Evolutionary conservation across 2,113 vertebrate genomes (phyloP), one percentile per base, ranked within the genome.

Genomic region (Oophaga pumilio): DNA sequence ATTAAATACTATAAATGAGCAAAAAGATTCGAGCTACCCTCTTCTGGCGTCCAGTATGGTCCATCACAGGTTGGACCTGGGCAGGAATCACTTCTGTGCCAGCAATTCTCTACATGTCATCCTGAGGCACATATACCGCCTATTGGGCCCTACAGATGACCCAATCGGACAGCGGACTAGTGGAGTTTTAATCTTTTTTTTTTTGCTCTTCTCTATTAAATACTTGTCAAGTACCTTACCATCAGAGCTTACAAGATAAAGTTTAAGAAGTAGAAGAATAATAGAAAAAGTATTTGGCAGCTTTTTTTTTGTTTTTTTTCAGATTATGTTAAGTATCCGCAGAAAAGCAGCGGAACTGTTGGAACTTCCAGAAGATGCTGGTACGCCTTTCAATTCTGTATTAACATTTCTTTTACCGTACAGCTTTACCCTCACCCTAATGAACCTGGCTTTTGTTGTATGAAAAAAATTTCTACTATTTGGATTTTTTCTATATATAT

Each of bases 321-420:
- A 99, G 97, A 91, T 97, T 91, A 92, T 99, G 91, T 90, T 91
- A 88, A 96, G 97, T 90, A 96, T 99, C 90, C 97, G 96, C 90
- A 94, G 93, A 91, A 96, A 95, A 89, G 97, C 97, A 2, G 92
- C 97, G 69, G 92, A 93, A 82, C 96, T 96, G 90, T 93, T 99
- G 89, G 93, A 96, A 87, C 92, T 97, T 33, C 90, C 94, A 85
- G 92, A 96, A 62, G 91, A 95, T 49, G 89, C 94, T 91, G 97
- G 97, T 96, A 91, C 94, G 87, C 33, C 18, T 43, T 22, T 78
- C 17, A 26, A 0, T 26, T 20, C 7, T 79, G 33, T 57, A 13
- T 9, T 76, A 10, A 52, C 9, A 26, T 24, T 68, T 22, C 8
- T 62, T 62, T 62, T 62, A 11, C 22, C 17, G 26, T 24, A 13